Evolutionary conservation across 2,797 vertebrate genomes (phyloP), one percentile per base, ranked within the genome.

Genomic region (Eleutherodactylus coqui): DNA sequence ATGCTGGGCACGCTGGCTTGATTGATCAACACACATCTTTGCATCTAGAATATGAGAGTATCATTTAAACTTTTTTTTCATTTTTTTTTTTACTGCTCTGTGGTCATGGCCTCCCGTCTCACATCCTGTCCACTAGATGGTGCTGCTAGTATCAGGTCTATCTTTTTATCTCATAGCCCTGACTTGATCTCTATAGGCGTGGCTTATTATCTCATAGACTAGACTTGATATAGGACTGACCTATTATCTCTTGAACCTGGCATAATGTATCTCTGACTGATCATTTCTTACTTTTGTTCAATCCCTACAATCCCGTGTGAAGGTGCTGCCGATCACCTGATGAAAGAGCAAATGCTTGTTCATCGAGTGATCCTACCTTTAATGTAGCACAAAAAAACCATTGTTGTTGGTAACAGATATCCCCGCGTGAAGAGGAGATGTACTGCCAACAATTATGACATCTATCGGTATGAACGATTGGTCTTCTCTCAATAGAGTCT

Each of bases 21-120:
- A 87, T 84, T 84, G 86, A 87, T 87, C 86, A 75, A 80, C 77
- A 55, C 72, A 76, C 86, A 13, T 75, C 76, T 87, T 87, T 80
- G 82, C 70, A 77, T 87, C 86, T 84, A 87, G 86, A 87, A 82
- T 84, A 8, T 13, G 16, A 41, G 38, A 75, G 32, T 38, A 29
- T 64, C 49, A 64, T 79, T 62, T 75, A 27, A 9, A 38, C 13
- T 13, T 51, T 53, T 32, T 36, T 70, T 34, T 75, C 19, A 16
- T 43, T 19, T 32, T 79, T n/a, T 55, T 29, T 32, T 73, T 34
- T 41, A 27, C 47, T 9, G 32, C 53, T 82, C 69, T 11, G 85
- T 3, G 10, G 9, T n/a, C 51, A 53, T 43, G 38, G 24, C 43
- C 69, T 73, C 8, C 36, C 19, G 24, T 69, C 38, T 45, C 38